Percentiles rank a stretch among this genome's conserved stretches.
Conservation (phyloP, 2,113 vertebrate genomes). For the Ailurus styani region DNA sequence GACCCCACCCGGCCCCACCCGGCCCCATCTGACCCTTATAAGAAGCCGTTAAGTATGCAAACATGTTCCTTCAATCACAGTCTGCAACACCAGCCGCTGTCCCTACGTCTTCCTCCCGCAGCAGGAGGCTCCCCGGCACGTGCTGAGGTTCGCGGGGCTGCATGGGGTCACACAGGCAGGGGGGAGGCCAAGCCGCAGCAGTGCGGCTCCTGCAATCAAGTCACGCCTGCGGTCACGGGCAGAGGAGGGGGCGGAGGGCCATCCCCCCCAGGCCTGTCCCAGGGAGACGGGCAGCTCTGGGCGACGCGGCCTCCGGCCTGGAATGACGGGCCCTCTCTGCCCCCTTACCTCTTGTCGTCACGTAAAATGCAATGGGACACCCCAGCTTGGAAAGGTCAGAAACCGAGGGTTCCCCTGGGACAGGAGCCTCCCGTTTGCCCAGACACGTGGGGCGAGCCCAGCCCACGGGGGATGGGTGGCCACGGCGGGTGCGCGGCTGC, state of each 20-base stretch:
- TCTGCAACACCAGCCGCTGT: neutral
- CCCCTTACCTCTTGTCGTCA: neutral
- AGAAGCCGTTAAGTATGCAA: neutral
- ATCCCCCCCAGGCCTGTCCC: too few species aligned
- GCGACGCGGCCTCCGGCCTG: neutral
- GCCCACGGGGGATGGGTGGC: accelerated
- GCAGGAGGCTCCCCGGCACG: neutral
- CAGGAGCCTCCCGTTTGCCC: neutral
- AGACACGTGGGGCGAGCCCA: neutral
- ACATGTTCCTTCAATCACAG: neutral
- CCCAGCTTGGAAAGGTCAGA: neutral
- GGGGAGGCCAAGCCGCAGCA: neutral
- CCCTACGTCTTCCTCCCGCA: neutral
- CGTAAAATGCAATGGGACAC: neutral
- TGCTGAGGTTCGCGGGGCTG: accelerated
- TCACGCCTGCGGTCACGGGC: neutral
- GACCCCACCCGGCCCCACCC: neutral
- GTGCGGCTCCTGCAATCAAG: too few species aligned
- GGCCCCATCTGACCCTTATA: neutral
- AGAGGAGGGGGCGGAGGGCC: neutral
- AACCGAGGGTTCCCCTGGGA: neutral
- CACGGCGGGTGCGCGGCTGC: too few species aligned
- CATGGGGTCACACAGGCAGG: neutral
- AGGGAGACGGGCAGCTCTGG: neutral
- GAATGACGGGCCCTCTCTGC: neutral